Evolutionary conservation across 53 echinoderm and acorn worm genomes (phyloP), one percentile per base, ranked within the genome.

Genomic region (Luidia sarsii): DNA sequence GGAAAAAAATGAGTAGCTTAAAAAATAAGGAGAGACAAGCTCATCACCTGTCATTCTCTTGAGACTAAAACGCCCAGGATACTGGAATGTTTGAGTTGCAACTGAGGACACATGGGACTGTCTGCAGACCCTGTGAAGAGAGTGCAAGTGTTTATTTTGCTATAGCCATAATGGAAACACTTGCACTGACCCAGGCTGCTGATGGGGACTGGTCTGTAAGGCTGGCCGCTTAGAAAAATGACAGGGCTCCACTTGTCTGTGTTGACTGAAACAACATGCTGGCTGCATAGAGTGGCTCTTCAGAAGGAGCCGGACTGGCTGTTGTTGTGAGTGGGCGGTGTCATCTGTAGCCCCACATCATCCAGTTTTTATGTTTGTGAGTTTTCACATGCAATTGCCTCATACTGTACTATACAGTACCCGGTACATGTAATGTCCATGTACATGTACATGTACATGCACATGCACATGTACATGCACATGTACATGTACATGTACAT

Each of bases 241-340:
- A 72, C n/a, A 19, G 63, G 63, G 4, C 56, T 39, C 37, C 72
- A 55, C 72, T 53, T 72, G 22, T n/a, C 72, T 28, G 20, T 72
- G 55, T 72, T 72, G 53, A 72, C 72, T 72, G 56, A 55, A 72
- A 72, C 55, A 72, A 72, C 72, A 72, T 48, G 46, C 68, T 46
- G 45, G 43, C 68, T 25, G 13, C 48, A 46, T 68, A 48, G 20
- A 68, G 68, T 68, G 68, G 23, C 30, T 16, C 68, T 68, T 41
- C 28, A 25, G 48, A 24, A 48, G 18, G 48, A 7, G 38, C 46
- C 46, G 46, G 8, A 8, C 8, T 15, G 46, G 15, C 46, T 46
- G 46, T 46, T 46, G 46, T 46, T 46, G 8, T 10, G 46, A 10
- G n/a, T n/a, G n/a, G n/a, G n/a, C n/a, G n/a, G n/a, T n/a, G n/a